Evolutionary conservation across 2,888 invertebrate genomes (phyloP), one percentile per base, ranked within the genome.

Genomic region (Zaprionus bogoriensis): DNA sequence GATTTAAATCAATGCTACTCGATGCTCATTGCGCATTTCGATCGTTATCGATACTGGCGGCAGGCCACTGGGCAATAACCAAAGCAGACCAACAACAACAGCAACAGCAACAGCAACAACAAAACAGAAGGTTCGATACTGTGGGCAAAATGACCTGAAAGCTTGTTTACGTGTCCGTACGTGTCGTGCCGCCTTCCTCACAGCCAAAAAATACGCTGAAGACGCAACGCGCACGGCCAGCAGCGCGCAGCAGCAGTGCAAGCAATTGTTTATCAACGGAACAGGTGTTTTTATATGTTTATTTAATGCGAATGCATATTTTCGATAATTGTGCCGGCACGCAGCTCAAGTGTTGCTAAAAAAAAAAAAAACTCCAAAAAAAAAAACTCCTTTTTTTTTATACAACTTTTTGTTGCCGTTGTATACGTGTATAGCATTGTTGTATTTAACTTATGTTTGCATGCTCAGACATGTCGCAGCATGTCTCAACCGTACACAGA

Each of bases 141-240:
- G 54, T 42, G 54, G 42, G 45, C 75, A 72, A 66, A 44, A 73
- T 74, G 68, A 68, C 57, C 58, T 69, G 51, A 74, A 54, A 79
- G 72, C 71, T 86, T 82, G 82, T 87, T 82, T 82, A 82, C 82
- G 82, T 82, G 82, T 82, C 87, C 87, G 74, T 41, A 41, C 20
- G 38, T 19, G 38, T 39, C 20, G 19, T 6, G 4, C 27, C 69
- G 74, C 67, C 67, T 54, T 55, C 66, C 63, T 66, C 74, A 53
- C 44, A 54, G 59, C 55, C 44, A 23, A 74, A 55, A 62, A 58
- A 55, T 30, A 42, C 30, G 47, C 20, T 36, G 54, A 42, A 72
- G 70, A 69, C 61, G 42, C 61, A 59, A 61, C 57, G 53, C 60
- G 47, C 45, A 63, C 65, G 27, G 52, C 50, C 42, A 36, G 45